These are phyloP conservation scores for Drosophila funebris DNA, from an alignment of 1,140 invertebrate genomes.

Conservation along the genomic window DNA sequence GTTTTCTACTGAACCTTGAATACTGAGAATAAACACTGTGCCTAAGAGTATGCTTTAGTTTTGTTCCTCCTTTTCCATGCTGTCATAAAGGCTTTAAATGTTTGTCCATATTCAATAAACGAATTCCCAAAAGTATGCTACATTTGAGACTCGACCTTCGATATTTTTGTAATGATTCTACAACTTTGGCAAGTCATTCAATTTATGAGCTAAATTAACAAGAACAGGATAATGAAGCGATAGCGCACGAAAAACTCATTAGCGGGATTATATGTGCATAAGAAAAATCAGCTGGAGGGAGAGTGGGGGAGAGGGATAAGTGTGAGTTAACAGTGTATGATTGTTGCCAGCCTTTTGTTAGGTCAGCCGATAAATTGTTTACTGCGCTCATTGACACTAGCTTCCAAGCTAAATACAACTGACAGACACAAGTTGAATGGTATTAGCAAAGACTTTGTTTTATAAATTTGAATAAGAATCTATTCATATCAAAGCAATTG, in stretches of 20 bases:
- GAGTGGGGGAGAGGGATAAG: neutral
- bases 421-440: neutral
- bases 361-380: constrained; percentile 14
- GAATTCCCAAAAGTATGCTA: constrained; percentile 47
- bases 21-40: neutral
- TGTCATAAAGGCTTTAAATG: neutral
- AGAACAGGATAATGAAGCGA: constrained; percentile 5
- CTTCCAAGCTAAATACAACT: neutral
- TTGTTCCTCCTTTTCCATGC: too few species aligned
- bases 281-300: neutral
- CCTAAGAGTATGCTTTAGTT: neutral
- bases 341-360: constrained; percentile 1
- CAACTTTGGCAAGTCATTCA: constrained; percentile 11
- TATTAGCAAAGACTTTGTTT: neutral
- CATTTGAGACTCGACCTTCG: neutral
- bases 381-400: constrained; percentile 7
- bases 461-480: neutral
- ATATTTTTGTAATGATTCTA: neutral
- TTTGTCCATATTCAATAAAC: neutral
- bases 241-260: constrained; percentile 38
- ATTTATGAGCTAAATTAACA: constrained; percentile 43
- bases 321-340: constrained; percentile 10
- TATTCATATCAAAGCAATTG: neutral
- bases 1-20: neutral
- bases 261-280: constrained; percentile 7